Percentiles rank a stretch among this genome's conserved stretches.
phyloP scores from a whole-genome alignment of 2,797 vertebrate species.

The Sebastes miniatus region DNA sequence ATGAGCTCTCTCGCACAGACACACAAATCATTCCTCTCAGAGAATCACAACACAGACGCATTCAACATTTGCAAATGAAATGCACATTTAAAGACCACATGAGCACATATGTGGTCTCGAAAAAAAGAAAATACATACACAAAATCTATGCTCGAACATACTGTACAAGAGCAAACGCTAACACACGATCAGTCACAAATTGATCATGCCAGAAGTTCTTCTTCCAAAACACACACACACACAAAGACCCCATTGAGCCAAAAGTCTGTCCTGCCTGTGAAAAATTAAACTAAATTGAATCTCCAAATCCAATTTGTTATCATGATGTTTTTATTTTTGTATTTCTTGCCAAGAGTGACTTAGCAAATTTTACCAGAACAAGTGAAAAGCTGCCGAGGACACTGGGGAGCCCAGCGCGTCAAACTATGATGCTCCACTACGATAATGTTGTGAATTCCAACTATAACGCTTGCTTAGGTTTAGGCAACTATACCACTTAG shows the following conservation, averaged over 20 bases:
- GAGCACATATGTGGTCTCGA: background rate
- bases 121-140: background rate
- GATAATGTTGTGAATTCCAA: no score
- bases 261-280: constrained; percentile 14
- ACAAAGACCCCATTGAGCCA: constrained; percentile 43
- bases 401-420: background rate
- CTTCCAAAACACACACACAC: background rate
- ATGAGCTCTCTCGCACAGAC: constrained; percentile 4
- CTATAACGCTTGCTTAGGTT: no score
- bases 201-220: background rate
- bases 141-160: background rate
- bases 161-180: background rate
- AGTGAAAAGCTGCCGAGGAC: background rate
- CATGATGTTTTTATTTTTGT: constrained; percentile 21
- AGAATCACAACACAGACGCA: background rate
- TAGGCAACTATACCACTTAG: no score
- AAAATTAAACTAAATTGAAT: constrained; percentile 55
- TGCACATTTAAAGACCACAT: background rate
- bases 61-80: constrained; percentile 10
- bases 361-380: constrained; percentile 31
- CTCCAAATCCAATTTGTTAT: constrained; percentile 54
- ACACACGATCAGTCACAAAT: background rate
- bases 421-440: no score
- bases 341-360: constrained; percentile 21
- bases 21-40: constrained; percentile 11